A percentile compares a stretch with the other conserved stretches of the same genome.
Conservation (phyloP, 2,888 invertebrate species). For the Drosophila atripex region DNA sequence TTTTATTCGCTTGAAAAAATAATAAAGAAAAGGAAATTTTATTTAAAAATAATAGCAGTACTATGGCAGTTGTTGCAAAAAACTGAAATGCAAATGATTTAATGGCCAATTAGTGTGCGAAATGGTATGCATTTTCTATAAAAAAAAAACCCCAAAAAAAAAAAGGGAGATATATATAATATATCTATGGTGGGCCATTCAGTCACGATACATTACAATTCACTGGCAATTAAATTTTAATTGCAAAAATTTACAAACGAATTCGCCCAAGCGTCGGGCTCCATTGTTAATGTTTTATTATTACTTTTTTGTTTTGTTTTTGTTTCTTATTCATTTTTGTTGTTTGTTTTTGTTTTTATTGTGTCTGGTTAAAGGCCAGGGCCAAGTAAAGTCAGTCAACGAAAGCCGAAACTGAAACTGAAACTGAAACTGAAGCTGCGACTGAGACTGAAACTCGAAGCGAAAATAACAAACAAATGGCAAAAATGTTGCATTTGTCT, state of each 20-base stretch:
- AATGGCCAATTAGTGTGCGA: constrained; percentile 59
- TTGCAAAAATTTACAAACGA: constrained; percentile 40
- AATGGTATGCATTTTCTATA: neutral
- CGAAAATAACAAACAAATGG: constrained; percentile 15
- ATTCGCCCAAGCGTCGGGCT: constrained; percentile 3
- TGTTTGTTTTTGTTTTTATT: neutral
- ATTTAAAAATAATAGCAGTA: too few relatives aligned
- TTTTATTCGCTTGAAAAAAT: constrained; percentile 33
- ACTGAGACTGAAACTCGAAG: neutral
- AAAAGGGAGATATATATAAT: neutral
- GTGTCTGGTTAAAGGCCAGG: constrained; percentile 37
- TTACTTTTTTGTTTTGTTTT: constrained; percentile 6
- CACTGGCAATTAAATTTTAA: constrained; percentile 56
- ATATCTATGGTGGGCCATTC: constrained; percentile 10
- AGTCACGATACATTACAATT: constrained; percentile 51
- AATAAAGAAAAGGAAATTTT: constrained; percentile 13
- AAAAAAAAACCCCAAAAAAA: too few relatives aligned
- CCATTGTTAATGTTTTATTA: constrained; percentile 14
- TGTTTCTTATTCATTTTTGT: neutral
- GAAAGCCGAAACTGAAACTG: constrained; percentile 6
- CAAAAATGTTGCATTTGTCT: constrained; percentile 22
- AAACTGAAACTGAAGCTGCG: neutral
- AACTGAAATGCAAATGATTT: constrained; percentile 54
- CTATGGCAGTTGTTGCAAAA: constrained; percentile 15
- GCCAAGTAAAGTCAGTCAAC: constrained; percentile 28